Evolutionary conservation across 2,888 invertebrate species (phyloP).

Genomic region (Drosophila mimetica): DNA sequence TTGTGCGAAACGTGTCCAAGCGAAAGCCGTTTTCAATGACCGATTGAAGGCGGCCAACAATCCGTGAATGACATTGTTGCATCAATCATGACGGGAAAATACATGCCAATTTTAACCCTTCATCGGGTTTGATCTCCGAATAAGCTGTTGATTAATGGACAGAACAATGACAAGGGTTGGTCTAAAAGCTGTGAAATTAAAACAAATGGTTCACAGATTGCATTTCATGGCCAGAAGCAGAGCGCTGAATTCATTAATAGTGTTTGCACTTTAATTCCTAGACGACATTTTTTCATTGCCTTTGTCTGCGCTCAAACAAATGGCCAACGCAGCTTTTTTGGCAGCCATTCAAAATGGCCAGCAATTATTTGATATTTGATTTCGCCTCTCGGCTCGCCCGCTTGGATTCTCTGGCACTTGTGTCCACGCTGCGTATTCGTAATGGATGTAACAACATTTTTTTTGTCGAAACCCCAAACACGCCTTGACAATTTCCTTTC

Average conservation of each 20-base stretch:
- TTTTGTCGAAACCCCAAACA: slow-evolving; percentile 20
- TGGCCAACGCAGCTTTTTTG: slow-evolving; percentile 51
- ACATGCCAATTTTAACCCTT: slow-evolving; percentile 23
- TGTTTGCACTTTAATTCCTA: slow-evolving; percentile 21
- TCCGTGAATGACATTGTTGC: slow-evolving; percentile 45
- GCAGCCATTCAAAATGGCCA: slow-evolving; percentile 66
- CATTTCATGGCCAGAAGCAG: slow-evolving; percentile 15
- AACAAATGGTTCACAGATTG: slow-evolving; percentile 36
- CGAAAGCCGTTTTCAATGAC: slow-evolving; percentile 19
- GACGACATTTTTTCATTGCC: background rate
- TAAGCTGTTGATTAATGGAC: slow-evolving; percentile 33
- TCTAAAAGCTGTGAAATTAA: slow-evolving; percentile 24
- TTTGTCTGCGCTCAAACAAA: slow-evolving; percentile 40
- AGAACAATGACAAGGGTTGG: slow-evolving; percentile 29
- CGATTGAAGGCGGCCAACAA: slow-evolving; percentile 18
- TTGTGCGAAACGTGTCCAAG: slow-evolving; percentile 43
- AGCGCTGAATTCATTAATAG: slow-evolving; percentile 30
- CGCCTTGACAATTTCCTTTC: slow-evolving; percentile 42
- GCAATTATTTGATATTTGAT: slow-evolving; percentile 69
- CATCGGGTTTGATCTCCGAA: slow-evolving; percentile 2
- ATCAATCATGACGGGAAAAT: slow-evolving; percentile 59
- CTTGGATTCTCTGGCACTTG: slow-evolving; percentile 48
- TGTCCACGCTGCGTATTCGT: slow-evolving; percentile 58
- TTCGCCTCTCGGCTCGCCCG: slow-evolving; percentile 14
- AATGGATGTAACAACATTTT: slow-evolving; percentile 36